These are phyloP conservation scores for Trachymyrmex cornetzi DNA, from an alignment of 1,140 invertebrate genomes.

Conservation along the genomic window DNA sequence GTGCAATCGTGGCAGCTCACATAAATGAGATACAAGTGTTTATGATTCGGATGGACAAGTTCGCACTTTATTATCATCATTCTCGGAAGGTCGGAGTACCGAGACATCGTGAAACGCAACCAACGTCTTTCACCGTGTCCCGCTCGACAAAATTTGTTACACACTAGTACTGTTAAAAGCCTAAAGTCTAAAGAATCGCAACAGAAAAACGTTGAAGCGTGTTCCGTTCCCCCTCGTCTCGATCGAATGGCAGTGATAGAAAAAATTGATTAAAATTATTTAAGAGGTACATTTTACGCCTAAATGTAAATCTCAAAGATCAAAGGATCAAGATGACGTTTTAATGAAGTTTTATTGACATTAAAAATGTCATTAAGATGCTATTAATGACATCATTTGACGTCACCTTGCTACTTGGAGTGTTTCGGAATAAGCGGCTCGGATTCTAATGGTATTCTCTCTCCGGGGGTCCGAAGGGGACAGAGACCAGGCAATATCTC, in stretches of 20 bases:
- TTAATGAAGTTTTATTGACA: no score
- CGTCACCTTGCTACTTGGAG: neutral
- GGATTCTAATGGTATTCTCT: constrained; percentile 16
- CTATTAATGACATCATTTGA: no score
- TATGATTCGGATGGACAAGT: constrained; percentile 25
- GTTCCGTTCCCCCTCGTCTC: neutral
- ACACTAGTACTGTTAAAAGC: neutral
- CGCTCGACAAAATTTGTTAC: neutral
- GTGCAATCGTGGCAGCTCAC: neutral
- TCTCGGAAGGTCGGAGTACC: neutral
- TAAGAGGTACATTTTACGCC: constrained; percentile 14
- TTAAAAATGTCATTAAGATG: no score
- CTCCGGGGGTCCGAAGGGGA: neutral
- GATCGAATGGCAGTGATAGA: constrained; percentile 72
- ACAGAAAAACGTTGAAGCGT: neutral
- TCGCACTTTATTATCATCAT: constrained; percentile 36
- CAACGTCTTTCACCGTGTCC: neutral
- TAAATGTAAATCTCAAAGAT: constrained; percentile 6
- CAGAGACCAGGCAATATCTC: neutral
- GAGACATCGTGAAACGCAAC: neutral
- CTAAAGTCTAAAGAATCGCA: constrained; percentile 11
- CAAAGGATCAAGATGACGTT: no score
- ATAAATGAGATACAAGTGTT: constrained; percentile 23
- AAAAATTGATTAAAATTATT: constrained; percentile 52
- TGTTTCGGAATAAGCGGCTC: constrained; percentile 52